Evolutionary conservation across 53 echinoderm and acorn worm genomes (phyloP).

Genomic region (Crossaster papposus): DNA sequence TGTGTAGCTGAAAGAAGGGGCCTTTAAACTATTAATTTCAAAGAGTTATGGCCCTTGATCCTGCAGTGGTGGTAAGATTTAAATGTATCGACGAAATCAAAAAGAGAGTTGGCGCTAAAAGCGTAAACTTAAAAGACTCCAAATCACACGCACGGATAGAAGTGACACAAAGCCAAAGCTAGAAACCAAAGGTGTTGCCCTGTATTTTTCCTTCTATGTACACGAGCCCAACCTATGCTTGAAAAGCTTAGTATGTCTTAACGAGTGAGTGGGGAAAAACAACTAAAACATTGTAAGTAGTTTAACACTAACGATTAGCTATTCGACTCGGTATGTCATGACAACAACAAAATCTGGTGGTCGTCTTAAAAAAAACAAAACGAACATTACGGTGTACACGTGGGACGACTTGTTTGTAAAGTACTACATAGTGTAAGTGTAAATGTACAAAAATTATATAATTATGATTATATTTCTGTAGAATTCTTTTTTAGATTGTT

Average conservation of each 20-base stretch:
- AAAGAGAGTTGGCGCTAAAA: constrained; percentile 1
- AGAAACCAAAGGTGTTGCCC: constrained; percentile 43
- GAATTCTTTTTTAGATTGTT: constrained; percentile 30
- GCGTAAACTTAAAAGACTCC: not conserved
- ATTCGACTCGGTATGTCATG: not conserved
- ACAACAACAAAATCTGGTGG: not conserved
- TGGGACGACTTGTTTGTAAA: constrained; percentile 36
- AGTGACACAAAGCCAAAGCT: constrained; percentile 25
- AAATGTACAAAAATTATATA: constrained; percentile 29
- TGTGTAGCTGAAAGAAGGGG: not conserved
- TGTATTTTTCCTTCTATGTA: constrained; percentile 11
- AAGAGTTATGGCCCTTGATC: not conserved
- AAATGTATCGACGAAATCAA: not conserved
- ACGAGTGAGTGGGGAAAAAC: constrained; percentile 21
- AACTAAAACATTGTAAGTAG: not conserved
- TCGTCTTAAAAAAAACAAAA: not conserved
- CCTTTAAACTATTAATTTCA: not conserved
- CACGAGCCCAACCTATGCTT: constrained; percentile 32
- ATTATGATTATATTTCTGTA: constrained; percentile 62
- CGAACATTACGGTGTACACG: not conserved
- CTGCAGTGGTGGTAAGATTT: constrained; percentile 1
- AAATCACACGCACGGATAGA: not conserved
- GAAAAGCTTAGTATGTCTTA: not conserved
- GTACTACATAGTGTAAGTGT: constrained; percentile 61
- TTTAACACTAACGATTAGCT: not conserved